Percentiles rank a stretch among this genome's conserved stretches.
Evolutionary conservation across 2,888 invertebrate species (phyloP).

Genomic region (Lasioglossum zephyrum): DNA sequence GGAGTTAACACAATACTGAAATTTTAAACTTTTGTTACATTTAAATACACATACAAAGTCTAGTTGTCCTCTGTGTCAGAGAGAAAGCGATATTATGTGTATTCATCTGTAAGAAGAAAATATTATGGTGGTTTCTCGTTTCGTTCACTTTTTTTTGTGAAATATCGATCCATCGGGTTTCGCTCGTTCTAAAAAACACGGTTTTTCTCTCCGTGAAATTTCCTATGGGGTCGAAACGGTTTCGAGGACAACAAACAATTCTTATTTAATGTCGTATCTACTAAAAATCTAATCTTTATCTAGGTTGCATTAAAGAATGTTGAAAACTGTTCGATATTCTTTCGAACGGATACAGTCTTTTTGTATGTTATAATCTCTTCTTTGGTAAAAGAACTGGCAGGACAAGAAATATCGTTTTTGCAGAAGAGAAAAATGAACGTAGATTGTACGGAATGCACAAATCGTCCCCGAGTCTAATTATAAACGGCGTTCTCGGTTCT

Average conservation of each 20-base stretch:
- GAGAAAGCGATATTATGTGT: background rate
- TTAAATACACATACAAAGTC: background rate
- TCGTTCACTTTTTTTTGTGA: background rate
- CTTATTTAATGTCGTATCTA: too few species aligned
- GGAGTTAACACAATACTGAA: constrained; percentile 74
- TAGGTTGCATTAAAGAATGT: background rate
- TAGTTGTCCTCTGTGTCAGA: background rate
- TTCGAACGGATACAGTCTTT: background rate
- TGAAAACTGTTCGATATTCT: background rate
- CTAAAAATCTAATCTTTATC: background rate
- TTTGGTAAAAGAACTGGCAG: background rate
- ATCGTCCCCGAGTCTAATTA: background rate
- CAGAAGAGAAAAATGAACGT: background rate
- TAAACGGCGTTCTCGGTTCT: background rate
- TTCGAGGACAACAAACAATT: background rate
- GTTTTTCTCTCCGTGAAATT: background rate
- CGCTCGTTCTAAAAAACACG: background rate
- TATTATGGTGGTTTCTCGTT: background rate
- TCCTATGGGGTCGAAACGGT: background rate
- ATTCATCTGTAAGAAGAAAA: background rate
- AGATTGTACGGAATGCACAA: background rate
- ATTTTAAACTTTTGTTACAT: constrained; percentile 1
- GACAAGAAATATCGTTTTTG: background rate
- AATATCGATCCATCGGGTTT: background rate
- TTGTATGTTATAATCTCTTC: background rate